Evolutionary conservation across 1,140 invertebrate species (phyloP).

Genomic region (Drosophila prosaltans): DNA sequence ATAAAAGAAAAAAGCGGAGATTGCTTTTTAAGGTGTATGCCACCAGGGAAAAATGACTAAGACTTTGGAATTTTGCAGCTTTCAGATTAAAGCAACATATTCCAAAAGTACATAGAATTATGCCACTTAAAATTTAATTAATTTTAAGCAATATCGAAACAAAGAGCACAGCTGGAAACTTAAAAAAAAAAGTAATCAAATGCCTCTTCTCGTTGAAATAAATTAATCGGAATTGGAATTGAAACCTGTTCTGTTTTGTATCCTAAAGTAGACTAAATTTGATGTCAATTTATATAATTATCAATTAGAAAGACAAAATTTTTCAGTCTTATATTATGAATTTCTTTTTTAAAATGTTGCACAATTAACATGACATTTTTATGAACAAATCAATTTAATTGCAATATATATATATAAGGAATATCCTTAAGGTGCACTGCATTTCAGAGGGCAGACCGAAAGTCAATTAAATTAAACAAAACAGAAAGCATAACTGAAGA

Average conservation of each 20-base stretch:
- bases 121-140: neutral
- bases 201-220: no score
- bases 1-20: neutral
- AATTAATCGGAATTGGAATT: no score
- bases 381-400: neutral
- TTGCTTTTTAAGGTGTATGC: conserved; percentile 6
- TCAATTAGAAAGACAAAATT: no score
- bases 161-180: no score
- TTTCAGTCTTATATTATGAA: no score
- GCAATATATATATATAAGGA: neutral
- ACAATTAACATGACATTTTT: neutral
- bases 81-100: neutral
- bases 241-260: no score
- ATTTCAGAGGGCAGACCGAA: neutral
- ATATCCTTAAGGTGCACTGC: neutral
- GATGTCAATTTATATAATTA: no score
- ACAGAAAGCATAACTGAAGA: conserved; percentile 1
- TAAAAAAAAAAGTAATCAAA: no score
- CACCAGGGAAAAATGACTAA: neutral
- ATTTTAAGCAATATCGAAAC: no score
- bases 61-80: neutral
- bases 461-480: conserved; percentile 6
- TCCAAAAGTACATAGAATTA: neutral
- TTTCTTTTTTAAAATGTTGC: neutral
- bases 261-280: no score